Conservation (phyloP, 2,888 invertebrate genomes). For the Glaucopsyche alexis region DNA sequence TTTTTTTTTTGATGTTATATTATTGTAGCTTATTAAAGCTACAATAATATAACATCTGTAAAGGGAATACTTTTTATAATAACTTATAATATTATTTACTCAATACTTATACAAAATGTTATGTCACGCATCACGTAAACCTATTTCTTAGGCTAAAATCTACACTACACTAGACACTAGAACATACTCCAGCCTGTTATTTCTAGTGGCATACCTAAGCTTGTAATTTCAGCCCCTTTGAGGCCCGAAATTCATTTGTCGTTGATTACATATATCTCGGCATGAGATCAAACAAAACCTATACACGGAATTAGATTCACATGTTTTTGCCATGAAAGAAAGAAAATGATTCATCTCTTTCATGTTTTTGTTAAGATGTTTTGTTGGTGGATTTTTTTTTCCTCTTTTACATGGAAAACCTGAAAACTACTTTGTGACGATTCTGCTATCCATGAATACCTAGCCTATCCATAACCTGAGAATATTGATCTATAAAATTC, state of each 20-base stretch:
- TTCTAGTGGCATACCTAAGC: neutral
- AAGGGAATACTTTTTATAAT: too few species aligned
- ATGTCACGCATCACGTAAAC: too few species aligned
- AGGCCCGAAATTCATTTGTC: slow-evolving; percentile 15
- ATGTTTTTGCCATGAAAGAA: slow-evolving; percentile 1
- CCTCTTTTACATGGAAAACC: too few species aligned
- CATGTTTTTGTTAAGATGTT: neutral
- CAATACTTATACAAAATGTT: too few species aligned
- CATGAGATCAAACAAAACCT: slow-evolving; percentile 19
- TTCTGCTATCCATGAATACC: too few species aligned
- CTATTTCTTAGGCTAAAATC: neutral
- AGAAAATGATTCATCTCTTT: neutral
- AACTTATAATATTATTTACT: too few species aligned
- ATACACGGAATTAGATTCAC: neutral
- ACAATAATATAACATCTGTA: too few species aligned
- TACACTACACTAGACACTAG: neutral
- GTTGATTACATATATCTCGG: slow-evolving; percentile 20
- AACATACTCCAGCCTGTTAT: neutral
- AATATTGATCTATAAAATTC: too few species aligned
- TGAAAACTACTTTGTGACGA: too few species aligned
- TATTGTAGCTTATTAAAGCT: too few species aligned
- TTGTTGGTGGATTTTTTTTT: neutral
- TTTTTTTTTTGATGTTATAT: too few species aligned
- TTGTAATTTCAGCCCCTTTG: slow-evolving; percentile 22
- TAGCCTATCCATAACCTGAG: too few species aligned